Evolutionary conservation across 2,888 invertebrate species (phyloP), one percentile per base, ranked within the genome.

Genomic region (Spicauda simplicius): DNA sequence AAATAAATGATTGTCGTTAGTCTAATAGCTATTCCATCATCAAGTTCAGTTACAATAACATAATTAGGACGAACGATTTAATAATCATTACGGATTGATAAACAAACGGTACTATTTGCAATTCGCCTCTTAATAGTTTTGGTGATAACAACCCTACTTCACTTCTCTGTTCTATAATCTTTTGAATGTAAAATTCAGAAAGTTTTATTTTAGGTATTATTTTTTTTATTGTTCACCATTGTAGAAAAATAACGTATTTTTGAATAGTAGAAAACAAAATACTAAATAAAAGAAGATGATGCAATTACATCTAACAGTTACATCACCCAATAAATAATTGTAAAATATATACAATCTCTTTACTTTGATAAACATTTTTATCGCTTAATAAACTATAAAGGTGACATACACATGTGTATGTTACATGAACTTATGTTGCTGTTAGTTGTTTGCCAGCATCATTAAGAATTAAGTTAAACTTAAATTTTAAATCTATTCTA

Each of bases 11-110:
- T 30, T 69, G 65, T 70, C 71, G 70, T 74, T 72, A 72, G 56
- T 59, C 25, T 71, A 68, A 70, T 71, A 50, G 68, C 55, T 59
- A 54, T 70, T 50, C n/a, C 25, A 25, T 25, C 25, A 69, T 75
- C 72, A 68, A 33, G 50, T 55, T 18, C 37, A 11, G 55, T 48
- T 62, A 55, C 50, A 67, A 68, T 69, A 70, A 70, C 60, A 64
- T 72, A 76, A 76, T 74, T 73, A 74, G 75, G 72, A 61, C 71
- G 68, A 69, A 69, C 71, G 69, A 74, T 76, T 74, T 74, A 73
- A 74, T 74, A 71, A 71, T 72, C 74, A 71, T 74, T 74, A 74
- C 62, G 67, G 57, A 30, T 59, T 62, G 64, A 64, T 67, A 64
- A 50, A 69, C 69, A 72, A 73, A 73, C 69, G 72, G 69, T 70